These are phyloP conservation scores for Metopia argyrocephala DNA, from an alignment of 2,888 invertebrate genomes.

Conservation along the genomic window DNA sequence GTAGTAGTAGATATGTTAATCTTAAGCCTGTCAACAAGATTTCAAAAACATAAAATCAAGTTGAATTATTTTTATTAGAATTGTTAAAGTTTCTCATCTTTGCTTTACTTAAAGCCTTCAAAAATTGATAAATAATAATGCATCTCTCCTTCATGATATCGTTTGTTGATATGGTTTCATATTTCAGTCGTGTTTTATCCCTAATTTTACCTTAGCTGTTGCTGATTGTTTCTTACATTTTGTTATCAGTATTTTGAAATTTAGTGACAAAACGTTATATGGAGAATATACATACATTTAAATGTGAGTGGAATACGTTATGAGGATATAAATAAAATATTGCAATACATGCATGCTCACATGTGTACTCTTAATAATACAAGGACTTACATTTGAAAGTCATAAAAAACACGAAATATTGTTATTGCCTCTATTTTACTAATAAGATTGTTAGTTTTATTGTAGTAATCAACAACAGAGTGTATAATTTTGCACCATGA, in stretches of 20 bases:
- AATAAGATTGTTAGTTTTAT: constrained; percentile 12
- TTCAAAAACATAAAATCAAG: too few relatives aligned
- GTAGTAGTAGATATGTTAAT: too few relatives aligned
- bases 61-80: too few relatives aligned
- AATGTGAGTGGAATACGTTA: constrained; percentile 21
- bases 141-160: too few relatives aligned
- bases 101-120: too few relatives aligned
- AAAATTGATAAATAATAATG: too few relatives aligned
- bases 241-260: constrained; percentile 39
- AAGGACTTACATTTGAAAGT: not conserved
- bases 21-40: too few relatives aligned
- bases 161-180: too few relatives aligned
- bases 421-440: not conserved
- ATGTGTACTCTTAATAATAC: too few relatives aligned
- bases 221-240: constrained; percentile 11
- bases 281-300: too few relatives aligned
- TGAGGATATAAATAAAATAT: not conserved
- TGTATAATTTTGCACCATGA: not conserved
- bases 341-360: not conserved
- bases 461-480: constrained; percentile 29
- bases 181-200: not conserved
- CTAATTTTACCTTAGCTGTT: not conserved
- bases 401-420: constrained; percentile 35
- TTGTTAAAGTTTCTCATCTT: too few relatives aligned
- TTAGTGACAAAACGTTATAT: constrained; percentile 44